Evolutionary conservation across 1,140 invertebrate genomes (phyloP).

Genomic region (Drosophila dunni): DNA sequence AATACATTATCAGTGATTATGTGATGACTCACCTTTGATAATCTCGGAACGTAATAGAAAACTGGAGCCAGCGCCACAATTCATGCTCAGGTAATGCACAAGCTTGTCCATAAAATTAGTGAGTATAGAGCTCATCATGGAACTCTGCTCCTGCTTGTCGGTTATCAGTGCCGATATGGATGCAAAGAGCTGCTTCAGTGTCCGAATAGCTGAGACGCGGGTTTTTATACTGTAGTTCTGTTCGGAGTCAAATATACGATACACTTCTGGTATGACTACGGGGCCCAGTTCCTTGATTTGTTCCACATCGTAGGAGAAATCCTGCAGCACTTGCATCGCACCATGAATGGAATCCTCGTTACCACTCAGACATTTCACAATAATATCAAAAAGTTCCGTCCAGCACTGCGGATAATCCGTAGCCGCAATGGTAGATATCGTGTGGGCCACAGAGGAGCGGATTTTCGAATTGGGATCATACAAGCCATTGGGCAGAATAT

Average conservation of each 20-base stretch:
- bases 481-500: conserved; percentile 89
- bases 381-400: conserved; percentile 90
- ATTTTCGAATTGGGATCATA: conserved; percentile 90
- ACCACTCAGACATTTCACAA: conserved; percentile 88
- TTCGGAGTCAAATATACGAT: conserved; percentile 89
- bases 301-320: conserved; percentile 90
- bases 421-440: conserved; percentile 90
- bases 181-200: conserved; percentile 76
- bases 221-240: conserved; percentile 86
- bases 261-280: conserved; percentile 91
- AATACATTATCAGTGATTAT: not conserved
- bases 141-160: conserved; percentile 88
- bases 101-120: conserved; percentile 90
- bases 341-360: conserved; percentile 89
- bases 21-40: conserved; percentile 86
- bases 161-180: conserved; percentile 87
- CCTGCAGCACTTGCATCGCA: conserved; percentile 91
- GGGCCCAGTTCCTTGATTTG: conserved; percentile 90
- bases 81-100: conserved; percentile 87
- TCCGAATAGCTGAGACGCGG: conserved; percentile 75
- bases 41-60: conserved; percentile 90
- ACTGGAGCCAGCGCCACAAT: conserved; percentile 87
- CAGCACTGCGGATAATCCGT: conserved; percentile 93
- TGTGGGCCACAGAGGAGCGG: conserved; percentile 89
- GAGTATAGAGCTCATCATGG: conserved; percentile 88